Evolutionary conservation across 2,113 vertebrate species (phyloP).

Genomic region (Loxodonta africana): DNA sequence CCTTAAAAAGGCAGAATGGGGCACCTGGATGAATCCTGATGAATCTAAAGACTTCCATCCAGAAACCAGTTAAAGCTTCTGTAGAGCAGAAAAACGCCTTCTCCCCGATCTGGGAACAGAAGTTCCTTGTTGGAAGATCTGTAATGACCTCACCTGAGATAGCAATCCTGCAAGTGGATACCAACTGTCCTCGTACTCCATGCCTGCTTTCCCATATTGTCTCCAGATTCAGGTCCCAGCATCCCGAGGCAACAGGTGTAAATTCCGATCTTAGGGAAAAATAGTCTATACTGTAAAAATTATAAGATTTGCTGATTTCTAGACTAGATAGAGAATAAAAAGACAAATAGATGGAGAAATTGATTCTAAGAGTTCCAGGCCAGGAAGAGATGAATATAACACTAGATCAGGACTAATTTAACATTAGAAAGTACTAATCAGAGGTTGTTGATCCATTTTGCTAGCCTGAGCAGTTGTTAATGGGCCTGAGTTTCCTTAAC

Average conservation of each 20-base stretch:
- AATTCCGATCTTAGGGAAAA: background rate
- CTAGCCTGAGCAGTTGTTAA: background rate
- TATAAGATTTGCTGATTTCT: background rate
- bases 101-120: background rate
- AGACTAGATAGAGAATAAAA: background rate
- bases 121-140: background rate
- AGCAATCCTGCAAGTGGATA: background rate
- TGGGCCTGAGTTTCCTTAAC: background rate
- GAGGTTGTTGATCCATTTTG: background rate
- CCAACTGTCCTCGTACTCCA: background rate
- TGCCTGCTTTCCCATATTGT: background rate
- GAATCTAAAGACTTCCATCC: background rate
- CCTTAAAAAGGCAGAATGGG: background rate
- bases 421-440: background rate
- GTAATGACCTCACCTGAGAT: background rate
- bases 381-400: background rate
- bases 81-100: background rate
- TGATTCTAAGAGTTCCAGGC: background rate
- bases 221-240: background rate
- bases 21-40: constrained; percentile 10
- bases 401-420: background rate
- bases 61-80: background rate
- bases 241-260: background rate
- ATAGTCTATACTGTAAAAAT: background rate
- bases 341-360: background rate